Evolutionary conservation across 2,888 invertebrate genomes (phyloP), one percentile per base, ranked within the genome.

Genomic region (Notodonta ziczac): DNA sequence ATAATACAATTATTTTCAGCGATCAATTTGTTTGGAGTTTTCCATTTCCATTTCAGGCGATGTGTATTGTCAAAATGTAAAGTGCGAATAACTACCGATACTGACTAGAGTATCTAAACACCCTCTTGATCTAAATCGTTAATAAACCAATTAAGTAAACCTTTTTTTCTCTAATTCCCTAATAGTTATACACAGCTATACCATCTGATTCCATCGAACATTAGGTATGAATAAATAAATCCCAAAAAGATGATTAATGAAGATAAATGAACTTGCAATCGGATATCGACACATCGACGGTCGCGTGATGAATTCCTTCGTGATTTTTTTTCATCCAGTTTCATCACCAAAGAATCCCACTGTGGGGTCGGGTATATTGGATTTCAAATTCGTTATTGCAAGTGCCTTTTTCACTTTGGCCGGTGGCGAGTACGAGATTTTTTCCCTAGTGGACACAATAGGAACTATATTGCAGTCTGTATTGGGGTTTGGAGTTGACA

Each of bases 321-420:
- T 53, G 10, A 13, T 14, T 54, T 54, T 35, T 54, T 39, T 8
- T 4, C 32, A 35, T 13, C 56, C 12, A 44, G 44, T 44, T 44
- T 56, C 56, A 56, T 56, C 56, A 56, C 42, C 24, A 5, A 56
- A 56, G 56, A 44, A 44, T 56, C 56, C 44, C 56, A 44, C 44
- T 24, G 44, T 24, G 56, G 56, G 24, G 42, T 55, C 55, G 55
- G 14, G 40, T 55, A 42, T 56, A 56, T 56, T 56, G 56, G 56
- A 56, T 56, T 56, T 56, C 44, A 56, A 56, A 56, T 44, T 56
- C 56, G 56, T 44, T 56, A 56, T 56, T 56, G 56, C 56, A 44
- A 42, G 56, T 44, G 56, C 40, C 44, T 56, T 56, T 56, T 44
- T 56, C 56, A 39, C 54, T 54, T 54, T 40, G 8, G 39, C 54